Evolutionary conservation across 2,113 vertebrate genomes (phyloP), one percentile per base, ranked within the genome.

Genomic region (Neopipo cinnamomea): DNA sequence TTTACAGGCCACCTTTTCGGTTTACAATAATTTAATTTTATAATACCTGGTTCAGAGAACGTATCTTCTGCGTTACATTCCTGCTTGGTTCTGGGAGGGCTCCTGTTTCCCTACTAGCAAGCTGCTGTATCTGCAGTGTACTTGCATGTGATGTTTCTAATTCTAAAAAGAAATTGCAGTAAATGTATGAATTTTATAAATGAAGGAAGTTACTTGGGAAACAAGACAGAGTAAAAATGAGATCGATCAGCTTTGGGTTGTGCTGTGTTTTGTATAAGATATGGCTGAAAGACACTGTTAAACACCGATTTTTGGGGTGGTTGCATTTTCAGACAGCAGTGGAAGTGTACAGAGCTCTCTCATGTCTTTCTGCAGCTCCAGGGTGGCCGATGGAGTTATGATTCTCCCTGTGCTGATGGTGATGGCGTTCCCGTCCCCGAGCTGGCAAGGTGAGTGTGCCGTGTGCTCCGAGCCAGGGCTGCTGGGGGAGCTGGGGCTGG

Each of bases 371-470:
- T 91, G 44, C 95, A 99, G 99, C 97, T 98, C 95, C 96, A 93
- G 97, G 44, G 98, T 98, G 98, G 97, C 95, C 44, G 94, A 98
- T 96, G 97, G 98, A 96, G 97, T 97, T 73, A 98, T 98, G 98
- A 96, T 99, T 96, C 97, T 99, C 91, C 97, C 99, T 39, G 94
- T 99, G 74, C 96, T 99, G 79, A 81, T 98, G 73, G 50, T 98
- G 97, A 96, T 99, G 96, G 97, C 97, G 68, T 95, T 98, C 77
- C 98, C 98, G 72, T 98, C 97, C 92, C 98, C 96, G 2, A 98
- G 98, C 71, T 87, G 98, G 97, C 98, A 99, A 98, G 99, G 99
- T 99, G 98, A 98, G 98, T 95, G 72, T 6, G 7, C 35, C 3
- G 39, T 1, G 20, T 8, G 70, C 5, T 3, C 55, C 5, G 24